Evolutionary conservation across 2,888 invertebrate species (phyloP).

Genomic region (Lasioglossum oenotherae): DNA sequence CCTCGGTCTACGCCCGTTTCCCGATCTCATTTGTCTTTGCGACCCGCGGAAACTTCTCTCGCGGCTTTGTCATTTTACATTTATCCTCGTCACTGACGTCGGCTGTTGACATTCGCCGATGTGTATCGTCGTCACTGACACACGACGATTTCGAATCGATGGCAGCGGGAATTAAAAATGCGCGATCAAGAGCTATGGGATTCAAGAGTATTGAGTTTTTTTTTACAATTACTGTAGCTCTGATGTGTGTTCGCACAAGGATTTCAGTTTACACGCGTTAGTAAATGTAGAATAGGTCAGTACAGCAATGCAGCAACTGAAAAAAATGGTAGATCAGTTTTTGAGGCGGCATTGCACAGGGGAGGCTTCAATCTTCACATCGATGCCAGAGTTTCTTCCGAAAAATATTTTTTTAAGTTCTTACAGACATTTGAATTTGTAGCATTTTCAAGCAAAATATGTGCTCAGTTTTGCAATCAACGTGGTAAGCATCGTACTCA

Average conservation of each 20-base stretch:
- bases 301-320: too few species aligned
- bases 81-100: slow-evolving; percentile 1
- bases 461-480: background rate
- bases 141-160: background rate
- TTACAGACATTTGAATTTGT: background rate
- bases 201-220: background rate
- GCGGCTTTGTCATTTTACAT: slow-evolving; percentile 17
- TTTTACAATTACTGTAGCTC: background rate
- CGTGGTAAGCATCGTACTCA: background rate
- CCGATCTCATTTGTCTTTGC: slow-evolving; percentile 32
- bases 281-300: background rate
- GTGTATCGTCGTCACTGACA: background rate
- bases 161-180: background rate
- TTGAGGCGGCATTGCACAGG: background rate
- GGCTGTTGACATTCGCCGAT: slow-evolving; percentile 2
- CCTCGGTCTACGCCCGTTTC: slow-evolving; percentile 20
- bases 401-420: background rate
- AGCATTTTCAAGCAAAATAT: background rate
- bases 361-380: background rate
- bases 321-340: background rate
- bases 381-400: background rate
- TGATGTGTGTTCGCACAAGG: background rate
- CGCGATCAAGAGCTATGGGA: background rate
- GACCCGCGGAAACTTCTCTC: background rate
- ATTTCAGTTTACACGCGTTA: background rate